Percentiles rank a stretch among this genome's conserved stretches.
phyloP scores from a whole-genome alignment of 2,888 invertebrate species.

The Mesorhabditis sp. region DNA sequence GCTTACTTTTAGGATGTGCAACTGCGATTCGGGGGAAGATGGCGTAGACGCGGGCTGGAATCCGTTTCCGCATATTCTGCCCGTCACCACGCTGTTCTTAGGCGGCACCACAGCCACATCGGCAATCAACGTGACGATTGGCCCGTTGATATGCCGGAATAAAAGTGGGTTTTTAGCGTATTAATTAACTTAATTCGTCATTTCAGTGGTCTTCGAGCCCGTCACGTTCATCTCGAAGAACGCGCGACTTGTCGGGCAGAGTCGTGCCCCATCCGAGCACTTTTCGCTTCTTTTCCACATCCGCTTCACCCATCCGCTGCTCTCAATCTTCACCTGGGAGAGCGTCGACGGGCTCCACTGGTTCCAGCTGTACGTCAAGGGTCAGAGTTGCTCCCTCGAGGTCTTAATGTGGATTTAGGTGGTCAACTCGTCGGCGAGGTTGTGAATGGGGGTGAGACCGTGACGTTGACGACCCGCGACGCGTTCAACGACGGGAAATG shows the following conservation, averaged over 20 bases:
- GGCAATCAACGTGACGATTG: slow-evolving; percentile 46
- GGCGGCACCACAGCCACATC: slow-evolving; percentile 48
- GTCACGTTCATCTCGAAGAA: slow-evolving; percentile 55
- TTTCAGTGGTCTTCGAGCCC: slow-evolving; percentile 43
- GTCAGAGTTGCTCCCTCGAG: slow-evolving; percentile 9
- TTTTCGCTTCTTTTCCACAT: slow-evolving; percentile 48
- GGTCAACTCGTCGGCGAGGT: slow-evolving; percentile 51
- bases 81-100: slow-evolving; percentile 52
- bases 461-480: slow-evolving; percentile 39
- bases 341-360: slow-evolving; percentile 51
- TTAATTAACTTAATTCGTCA: neutral
- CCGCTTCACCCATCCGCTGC: slow-evolving; percentile 47
- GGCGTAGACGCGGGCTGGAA: slow-evolving; percentile 51
- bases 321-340: slow-evolving; percentile 53
- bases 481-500: slow-evolving; percentile 49
- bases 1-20: slow-evolving; percentile 40
- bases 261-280: slow-evolving; percentile 32
- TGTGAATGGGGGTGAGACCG: slow-evolving; percentile 50
- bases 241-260: slow-evolving; percentile 41
- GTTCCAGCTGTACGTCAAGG: slow-evolving; percentile 53
- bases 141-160: slow-evolving; percentile 44
- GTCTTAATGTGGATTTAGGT: slow-evolving; percentile 15
- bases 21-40: slow-evolving; percentile 54
- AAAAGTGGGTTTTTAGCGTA: slow-evolving; percentile 21
- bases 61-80: slow-evolving; percentile 49